Evolutionary conservation across 2,797 vertebrate species (phyloP).

Genomic region (Lutjanus campechanus): DNA sequence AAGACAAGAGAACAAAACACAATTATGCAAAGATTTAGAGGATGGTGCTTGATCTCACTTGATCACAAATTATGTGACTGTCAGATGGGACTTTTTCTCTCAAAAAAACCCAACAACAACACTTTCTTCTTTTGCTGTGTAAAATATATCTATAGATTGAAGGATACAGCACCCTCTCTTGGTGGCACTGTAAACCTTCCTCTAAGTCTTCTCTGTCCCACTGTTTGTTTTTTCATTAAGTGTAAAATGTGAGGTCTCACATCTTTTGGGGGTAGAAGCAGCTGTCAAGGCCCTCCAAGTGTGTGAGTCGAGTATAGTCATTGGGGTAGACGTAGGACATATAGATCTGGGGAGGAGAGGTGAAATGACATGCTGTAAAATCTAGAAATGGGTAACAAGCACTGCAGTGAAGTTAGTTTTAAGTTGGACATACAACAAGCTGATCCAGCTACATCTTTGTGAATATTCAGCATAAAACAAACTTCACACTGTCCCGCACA

Average conservation of each 20-base stretch:
- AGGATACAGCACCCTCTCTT: conserved; percentile 10
- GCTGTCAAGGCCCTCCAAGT: conserved; percentile 94
- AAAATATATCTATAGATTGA: background rate
- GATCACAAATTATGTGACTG: too few relatives aligned
- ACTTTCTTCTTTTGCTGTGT: background rate
- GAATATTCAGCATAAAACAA: too few relatives aligned
- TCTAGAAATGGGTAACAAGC: too few relatives aligned
- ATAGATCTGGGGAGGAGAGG: conserved; percentile 86
- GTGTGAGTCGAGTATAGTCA: conserved; percentile 94
- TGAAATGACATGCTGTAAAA: conserved; percentile 29
- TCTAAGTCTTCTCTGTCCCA: background rate
- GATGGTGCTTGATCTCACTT: background rate
- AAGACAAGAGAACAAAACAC: conserved; percentile 30
- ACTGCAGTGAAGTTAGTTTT: too few relatives aligned
- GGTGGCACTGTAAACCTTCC: background rate
- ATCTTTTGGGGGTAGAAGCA: conserved; percentile 90
- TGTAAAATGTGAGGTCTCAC: conserved; percentile 49
- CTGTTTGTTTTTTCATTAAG: too few relatives aligned
- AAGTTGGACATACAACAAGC: background rate
- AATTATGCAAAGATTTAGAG: background rate
- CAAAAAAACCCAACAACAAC: too few relatives aligned
- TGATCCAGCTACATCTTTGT: too few relatives aligned
- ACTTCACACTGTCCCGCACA: too few relatives aligned
- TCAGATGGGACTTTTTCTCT: too few relatives aligned
- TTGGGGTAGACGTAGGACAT: conserved; percentile 95